Evolutionary conservation across 2,797 vertebrate genomes (phyloP), one percentile per base, ranked within the genome.

Genomic region (Selene dorsalis): DNA sequence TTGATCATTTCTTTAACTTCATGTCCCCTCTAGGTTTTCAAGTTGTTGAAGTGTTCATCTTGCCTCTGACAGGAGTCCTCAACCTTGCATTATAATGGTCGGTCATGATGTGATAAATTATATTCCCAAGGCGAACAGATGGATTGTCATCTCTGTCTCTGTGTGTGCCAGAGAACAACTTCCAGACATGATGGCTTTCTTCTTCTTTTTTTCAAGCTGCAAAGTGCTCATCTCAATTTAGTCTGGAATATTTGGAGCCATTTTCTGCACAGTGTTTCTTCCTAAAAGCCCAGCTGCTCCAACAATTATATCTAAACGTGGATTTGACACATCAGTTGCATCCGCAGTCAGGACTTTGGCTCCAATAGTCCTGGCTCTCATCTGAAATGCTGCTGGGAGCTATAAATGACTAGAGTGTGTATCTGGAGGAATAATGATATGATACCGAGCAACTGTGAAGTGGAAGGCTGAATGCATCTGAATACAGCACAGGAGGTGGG

Each of bases 261-360:
- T 77, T 79, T 78, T 79, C 32, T 13, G 7, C 32, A 39, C 22
- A 58, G 11, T 38, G 24, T 73, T 70, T 9, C 59, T 83, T 69
- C 68, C 52, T 66, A 64, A 85, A 91, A 85, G 59, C 80, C 78
- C 85, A 91, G 88, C 85, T 91, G 90, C 80, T 88, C 63, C 6
- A 16, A 73, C 74, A 88, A 89, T 80, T 69, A 57, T 45, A 74
- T 82, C 87, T 80, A 83, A 85, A 80, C 74, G 78, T 48, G 74
- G 84, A 87, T 75, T 75, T 6, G 13, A 80, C 66, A 59, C 78
- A 63, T 87, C 69, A 80, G 76, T 81, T 84, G 84, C 73, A 80
- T 86, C 77, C 72, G 74, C 67, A 20, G 35, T n/a, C 18, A 79
- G 61, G 60, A 63, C 22, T 82, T 80, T 84, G 85, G 85, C 83